Base-by-base conservation (phyloP, 2,113 vertebrate species). In the Thunnus maccoyii region DNA sequence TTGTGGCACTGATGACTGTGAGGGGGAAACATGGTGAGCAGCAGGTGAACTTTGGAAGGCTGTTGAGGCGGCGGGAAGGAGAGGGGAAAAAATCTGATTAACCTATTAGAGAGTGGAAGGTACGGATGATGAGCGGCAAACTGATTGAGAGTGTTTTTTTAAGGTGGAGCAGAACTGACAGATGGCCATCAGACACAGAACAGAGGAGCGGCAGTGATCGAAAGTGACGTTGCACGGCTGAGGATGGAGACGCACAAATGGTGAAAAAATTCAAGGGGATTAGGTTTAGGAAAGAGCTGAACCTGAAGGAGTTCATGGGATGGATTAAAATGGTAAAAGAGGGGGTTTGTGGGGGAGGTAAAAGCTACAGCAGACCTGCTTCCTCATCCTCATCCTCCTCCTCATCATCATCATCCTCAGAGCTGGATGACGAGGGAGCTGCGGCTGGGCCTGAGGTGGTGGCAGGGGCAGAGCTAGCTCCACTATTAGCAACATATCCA, bases 301-400 rank as follows among this genome's bases (percentile, higher is more conserved):
- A 54, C 8, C 36, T 32, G 16, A n/a, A 44, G 36, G 52, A 66
- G 87, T 88, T 30, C 5, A 27, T 72, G 79, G 13, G 18, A 11
- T 72, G 83, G 78, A 60, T 5, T 27, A 2, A 64, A 44, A 62
- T 18, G 47, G 10, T 20, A 64, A 50, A 10, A 46, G 47, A 2
- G 47, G 22, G 18, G 27, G 64, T 17, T 67, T 20, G 16, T 22
- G 20, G 50, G 68, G 54, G 58, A 74, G 70, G 88, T 94, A 96
- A 97, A 96, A 97, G 96, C 96, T 94, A 96, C 95, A 97, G 97
- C 98, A 97, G 96, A 99, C 98, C 98, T 99, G 98, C 97, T 99
- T 99, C 98, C 97, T 99, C 98, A 97, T 99, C 97, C 92, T 97
- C 97, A 86, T 95, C 95, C 82, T 97, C 96, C 71, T 96, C 94